Evolutionary conservation across 1,140 invertebrate genomes (phyloP), one percentile per base, ranked within the genome.

Genomic region (Pollicipes pollicipes): DNA sequence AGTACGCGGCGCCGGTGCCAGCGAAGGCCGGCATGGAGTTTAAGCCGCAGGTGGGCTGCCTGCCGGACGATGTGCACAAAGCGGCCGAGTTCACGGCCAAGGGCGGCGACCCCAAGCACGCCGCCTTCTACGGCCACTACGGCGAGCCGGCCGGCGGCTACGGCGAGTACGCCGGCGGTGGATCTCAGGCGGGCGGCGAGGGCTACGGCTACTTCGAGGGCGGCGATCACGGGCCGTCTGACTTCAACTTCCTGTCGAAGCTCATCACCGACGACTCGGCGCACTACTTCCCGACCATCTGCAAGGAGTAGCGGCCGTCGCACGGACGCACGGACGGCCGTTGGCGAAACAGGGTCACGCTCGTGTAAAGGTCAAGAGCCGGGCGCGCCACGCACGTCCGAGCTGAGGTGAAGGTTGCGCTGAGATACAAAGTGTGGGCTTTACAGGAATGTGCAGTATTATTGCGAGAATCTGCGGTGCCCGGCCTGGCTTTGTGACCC

Each of bases 211-310:
- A 58, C 45, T 58, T 58, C 45, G 45, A 58, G 10, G 24, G 45
- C 45, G 45, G 45, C 45, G 45, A 58, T 21, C 13, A 2, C 45
- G 24, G n/a, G n/a, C n/a, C 64, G 8, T 16, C 64, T 21, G 64
- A 66, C 64, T 66, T 66, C 64, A 66, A 66, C 28, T 66, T 66
- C 17, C 27, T 66, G 27, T 66, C 64, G 27, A 66, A 66, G 28
- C 17, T 66, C 24, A 66, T 66, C 24, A 28, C 27, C 10, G 64
- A 66, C 28, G 64, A 66, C 28, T 28, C 27, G 27, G 27, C 64
- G 64, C 64, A 66, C 64, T 66, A 29, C 28, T 66, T 66, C 27
- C 27, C 27, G 10, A 28, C 64, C 3, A 66, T 29, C 28, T 66
- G 64, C 17, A 66, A 66, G n/a, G 27, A 66, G 28, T 66, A 58